phyloP scores from a whole-genome alignment of 2,797 vertebrate genomes.

The Champsocephalus esox region DNA sequence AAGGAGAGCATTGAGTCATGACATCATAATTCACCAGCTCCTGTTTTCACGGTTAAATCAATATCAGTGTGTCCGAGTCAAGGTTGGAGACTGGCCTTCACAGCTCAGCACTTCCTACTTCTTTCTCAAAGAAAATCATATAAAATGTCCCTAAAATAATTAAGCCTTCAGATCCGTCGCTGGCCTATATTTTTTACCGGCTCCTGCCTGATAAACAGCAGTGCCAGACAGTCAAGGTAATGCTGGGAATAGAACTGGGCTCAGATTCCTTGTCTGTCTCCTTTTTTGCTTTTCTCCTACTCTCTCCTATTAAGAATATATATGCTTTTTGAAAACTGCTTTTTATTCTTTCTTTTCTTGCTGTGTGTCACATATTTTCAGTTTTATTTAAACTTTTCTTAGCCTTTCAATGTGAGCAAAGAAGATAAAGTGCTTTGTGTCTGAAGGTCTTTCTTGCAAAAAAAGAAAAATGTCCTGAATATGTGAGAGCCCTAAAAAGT shows the following conservation, averaged over 20 bases:
- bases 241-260: conserved; percentile 59
- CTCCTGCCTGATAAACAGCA: conserved; percentile 74
- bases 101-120: conserved; percentile 71
- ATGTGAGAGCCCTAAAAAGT: neutral
- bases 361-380: neutral
- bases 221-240: conserved; percentile 75
- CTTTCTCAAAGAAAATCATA: conserved; percentile 83
- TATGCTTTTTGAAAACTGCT: neutral
- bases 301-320: neutral
- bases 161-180: conserved; percentile 81
- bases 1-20: conserved; percentile 84
- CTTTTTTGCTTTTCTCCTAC: neutral
- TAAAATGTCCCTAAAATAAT: conserved; percentile 86
- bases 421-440: neutral
- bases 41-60: conserved; percentile 86
- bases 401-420: conserved; percentile 8
- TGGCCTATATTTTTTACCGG: conserved; percentile 71
- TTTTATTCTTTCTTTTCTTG: neutral
- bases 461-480: neutral
- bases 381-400: neutral
- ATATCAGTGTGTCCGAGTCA: conserved; percentile 85
- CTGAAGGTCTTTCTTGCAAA: conserved; percentile 6
- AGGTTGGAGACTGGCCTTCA: conserved; percentile 81
- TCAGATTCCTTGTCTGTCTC: conserved; percentile 44
- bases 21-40: conserved; percentile 85